phyloP scores from a whole-genome alignment of 1,140 invertebrate species.

The Apis laboriosa region DNA sequence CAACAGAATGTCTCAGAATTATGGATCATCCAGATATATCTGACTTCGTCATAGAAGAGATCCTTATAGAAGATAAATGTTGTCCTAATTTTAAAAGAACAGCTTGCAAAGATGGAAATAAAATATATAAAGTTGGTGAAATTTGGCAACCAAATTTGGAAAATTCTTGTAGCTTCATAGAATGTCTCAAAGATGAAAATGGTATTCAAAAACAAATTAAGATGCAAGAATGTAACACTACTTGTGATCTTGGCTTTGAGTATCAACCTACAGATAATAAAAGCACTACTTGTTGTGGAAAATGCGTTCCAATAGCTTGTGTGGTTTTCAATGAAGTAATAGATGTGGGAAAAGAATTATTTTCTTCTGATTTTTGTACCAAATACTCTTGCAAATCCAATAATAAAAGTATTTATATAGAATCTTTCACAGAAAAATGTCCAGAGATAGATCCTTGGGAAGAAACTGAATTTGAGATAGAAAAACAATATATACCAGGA shows the following conservation, averaged over 20 bases:
- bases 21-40: slow-evolving; percentile 73
- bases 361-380: slow-evolving; percentile 83
- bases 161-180: slow-evolving; percentile 81
- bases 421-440: slow-evolving; percentile 76
- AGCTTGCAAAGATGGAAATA: slow-evolving; percentile 83
- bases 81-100: slow-evolving; percentile 83
- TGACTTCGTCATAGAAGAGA: slow-evolving; percentile 82
- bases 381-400: slow-evolving; percentile 81
- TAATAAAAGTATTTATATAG: slow-evolving; percentile 81
- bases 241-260: slow-evolving; percentile 76
- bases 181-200: slow-evolving; percentile 78
- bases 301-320: slow-evolving; percentile 84
- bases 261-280: slow-evolving; percentile 73
- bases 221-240: slow-evolving; percentile 65
- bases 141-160: slow-evolving; percentile 81
- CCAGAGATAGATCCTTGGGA: slow-evolving; percentile 72
- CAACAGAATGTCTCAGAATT: slow-evolving; percentile 76
- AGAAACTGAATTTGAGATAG: slow-evolving; percentile 80
- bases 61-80: slow-evolving; percentile 82
- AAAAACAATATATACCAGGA: slow-evolving; percentile 75
- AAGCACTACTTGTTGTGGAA: slow-evolving; percentile 84
- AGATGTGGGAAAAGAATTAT: slow-evolving; percentile 82
- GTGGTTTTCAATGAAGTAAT: slow-evolving; percentile 81
- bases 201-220: slow-evolving; percentile 78
- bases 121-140: slow-evolving; percentile 82